Evolutionary conservation across 2,113 vertebrate species (phyloP).

Genomic region (Limanda limanda): DNA sequence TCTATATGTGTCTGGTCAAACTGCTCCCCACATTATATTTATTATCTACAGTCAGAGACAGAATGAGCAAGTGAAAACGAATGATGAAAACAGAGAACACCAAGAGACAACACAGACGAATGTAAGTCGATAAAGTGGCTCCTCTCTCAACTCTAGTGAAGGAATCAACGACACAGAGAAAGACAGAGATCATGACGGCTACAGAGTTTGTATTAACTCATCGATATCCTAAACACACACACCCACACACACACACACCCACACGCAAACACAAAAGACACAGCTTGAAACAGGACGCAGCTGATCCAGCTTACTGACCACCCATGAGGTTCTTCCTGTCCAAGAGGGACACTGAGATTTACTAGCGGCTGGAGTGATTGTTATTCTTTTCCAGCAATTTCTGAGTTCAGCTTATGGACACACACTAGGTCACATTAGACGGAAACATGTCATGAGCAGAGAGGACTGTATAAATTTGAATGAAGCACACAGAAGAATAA

Average conservation of each 20-base stretch:
- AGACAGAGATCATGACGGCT: slow-evolving; percentile 7
- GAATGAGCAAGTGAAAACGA: neutral
- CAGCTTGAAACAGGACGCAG: slow-evolving; percentile 37
- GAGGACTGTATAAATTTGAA: slow-evolving; percentile 25
- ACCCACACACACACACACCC: neutral
- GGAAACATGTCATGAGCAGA: slow-evolving; percentile 58
- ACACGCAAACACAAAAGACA: neutral
- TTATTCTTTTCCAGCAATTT: slow-evolving; percentile 57
- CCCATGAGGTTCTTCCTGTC: slow-evolving; percentile 49
- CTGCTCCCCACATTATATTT: neutral
- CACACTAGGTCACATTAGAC: slow-evolving; percentile 34
- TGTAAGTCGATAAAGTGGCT: neutral
- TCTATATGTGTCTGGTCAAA: neutral
- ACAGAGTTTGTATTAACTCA: slow-evolving; percentile 22
- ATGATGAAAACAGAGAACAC: neutral
- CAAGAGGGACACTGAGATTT: slow-evolving; percentile 43
- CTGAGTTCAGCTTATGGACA: slow-evolving; percentile 10
- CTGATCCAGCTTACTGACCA: slow-evolving; percentile 36
- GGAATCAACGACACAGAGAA: neutral
- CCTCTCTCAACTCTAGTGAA: neutral
- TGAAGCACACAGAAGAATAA: too few species aligned
- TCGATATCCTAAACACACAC: neutral
- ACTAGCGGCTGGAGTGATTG: slow-evolving; percentile 33
- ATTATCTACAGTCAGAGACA: slow-evolving; percentile 6
- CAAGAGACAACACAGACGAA: neutral